Conservation (phyloP, 2,888 invertebrate species). For the Acanthoscelides obtectus region DNA sequence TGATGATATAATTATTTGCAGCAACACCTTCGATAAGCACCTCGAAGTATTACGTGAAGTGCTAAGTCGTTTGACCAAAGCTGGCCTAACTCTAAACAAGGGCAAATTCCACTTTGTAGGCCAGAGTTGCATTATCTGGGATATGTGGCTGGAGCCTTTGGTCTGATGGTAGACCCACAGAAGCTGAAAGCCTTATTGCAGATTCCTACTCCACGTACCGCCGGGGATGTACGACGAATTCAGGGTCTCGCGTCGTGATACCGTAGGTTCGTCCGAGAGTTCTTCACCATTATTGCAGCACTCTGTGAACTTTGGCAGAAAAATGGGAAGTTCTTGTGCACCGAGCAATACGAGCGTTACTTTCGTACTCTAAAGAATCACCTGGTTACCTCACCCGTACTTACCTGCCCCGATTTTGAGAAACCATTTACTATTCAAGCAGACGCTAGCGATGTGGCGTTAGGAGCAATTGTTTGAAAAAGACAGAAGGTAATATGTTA, state of each 20-base stretch:
- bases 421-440: constrained; percentile 16
- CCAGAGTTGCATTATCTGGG: constrained; percentile 14
- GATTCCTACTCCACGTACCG: constrained; percentile 16
- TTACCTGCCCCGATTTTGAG: constrained; percentile 15
- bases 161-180: too few relatives aligned
- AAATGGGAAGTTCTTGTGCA: constrained; percentile 14
- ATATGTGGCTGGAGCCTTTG: too few relatives aligned
- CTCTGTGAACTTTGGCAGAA: constrained; percentile 13
- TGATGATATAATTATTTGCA: constrained; percentile 12
- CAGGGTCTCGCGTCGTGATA: constrained; percentile 22
- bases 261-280: constrained; percentile 18
- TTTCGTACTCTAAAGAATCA: constrained; percentile 12
- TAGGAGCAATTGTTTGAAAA: constrained; percentile 6
- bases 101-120: constrained; percentile 22
- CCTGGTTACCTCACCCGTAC: constrained; percentile 9
- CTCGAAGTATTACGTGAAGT: constrained; percentile 22
- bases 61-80: constrained; percentile 21
- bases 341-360: constrained; percentile 9
- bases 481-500: constrained; percentile 14
- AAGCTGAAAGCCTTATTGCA: too few relatives aligned
- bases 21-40: constrained; percentile 21
- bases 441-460: not conserved
- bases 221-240: constrained; percentile 18
- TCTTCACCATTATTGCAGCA: constrained; percentile 12
- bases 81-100: constrained; percentile 22